Evolutionary conservation across 2,113 vertebrate species (phyloP).

Genomic region (Cettia cetti): DNA sequence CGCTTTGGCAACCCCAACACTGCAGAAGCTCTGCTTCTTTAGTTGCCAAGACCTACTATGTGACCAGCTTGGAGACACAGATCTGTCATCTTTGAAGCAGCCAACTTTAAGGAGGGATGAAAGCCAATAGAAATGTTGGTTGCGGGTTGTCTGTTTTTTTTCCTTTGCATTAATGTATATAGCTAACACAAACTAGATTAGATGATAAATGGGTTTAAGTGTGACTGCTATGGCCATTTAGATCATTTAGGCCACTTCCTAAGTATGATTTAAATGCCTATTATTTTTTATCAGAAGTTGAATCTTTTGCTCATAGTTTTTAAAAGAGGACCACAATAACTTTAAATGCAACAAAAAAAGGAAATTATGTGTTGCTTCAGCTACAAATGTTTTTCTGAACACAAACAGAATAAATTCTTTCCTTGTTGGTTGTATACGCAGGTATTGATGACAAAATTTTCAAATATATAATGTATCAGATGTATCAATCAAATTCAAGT

Average conservation of each 20-base stretch:
- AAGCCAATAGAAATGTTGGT: not conserved
- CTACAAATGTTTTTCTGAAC: not conserved
- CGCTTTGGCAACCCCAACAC: not conserved
- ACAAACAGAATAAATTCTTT: not conserved
- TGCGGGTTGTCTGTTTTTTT: not conserved
- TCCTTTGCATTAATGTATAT: not conserved
- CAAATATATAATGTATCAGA: not conserved
- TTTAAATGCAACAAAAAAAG: not conserved
- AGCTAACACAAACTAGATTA: not conserved
- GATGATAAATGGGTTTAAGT: not conserved
- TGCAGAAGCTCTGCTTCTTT: not conserved
- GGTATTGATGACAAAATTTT: not conserved
- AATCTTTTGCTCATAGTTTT: not conserved
- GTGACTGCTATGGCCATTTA: not conserved
- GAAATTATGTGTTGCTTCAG: not conserved
- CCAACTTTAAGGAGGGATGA: not conserved
- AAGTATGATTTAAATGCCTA: not conserved
- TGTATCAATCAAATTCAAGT: not conserved
- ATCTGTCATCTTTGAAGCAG: not conserved
- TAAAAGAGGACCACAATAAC: not conserved
- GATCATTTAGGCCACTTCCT: not conserved
- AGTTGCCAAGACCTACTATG: not conserved
- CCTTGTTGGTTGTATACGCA: not conserved
- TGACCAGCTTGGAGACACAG: not conserved
- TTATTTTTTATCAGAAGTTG: not conserved